Conservation (phyloP, 2,797 vertebrate genomes). For the Cyclopterus lumpus region DNA sequence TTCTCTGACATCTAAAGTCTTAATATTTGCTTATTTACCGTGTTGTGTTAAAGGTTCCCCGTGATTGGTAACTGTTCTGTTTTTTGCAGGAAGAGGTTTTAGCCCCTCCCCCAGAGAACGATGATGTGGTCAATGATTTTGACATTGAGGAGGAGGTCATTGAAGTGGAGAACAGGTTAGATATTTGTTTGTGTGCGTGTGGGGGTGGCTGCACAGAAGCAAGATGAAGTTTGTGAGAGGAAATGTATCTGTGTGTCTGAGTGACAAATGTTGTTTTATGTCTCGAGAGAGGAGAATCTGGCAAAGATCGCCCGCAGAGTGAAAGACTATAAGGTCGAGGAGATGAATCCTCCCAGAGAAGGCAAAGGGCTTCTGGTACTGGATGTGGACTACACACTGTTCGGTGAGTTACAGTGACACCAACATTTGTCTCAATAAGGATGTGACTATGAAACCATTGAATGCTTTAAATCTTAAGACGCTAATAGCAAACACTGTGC, state of each 20-base stretch:
- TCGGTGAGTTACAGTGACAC: constrained; percentile 85
- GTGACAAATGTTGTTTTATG: constrained; percentile 44
- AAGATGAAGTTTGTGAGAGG: not conserved
- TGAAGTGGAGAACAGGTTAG: constrained; percentile 97
- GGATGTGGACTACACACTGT: constrained; percentile 98
- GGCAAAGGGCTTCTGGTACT: constrained; percentile 96
- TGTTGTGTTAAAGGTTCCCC: not conserved
- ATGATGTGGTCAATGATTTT: constrained; percentile 98
- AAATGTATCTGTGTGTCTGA: not conserved
- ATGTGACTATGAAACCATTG: not conserved
- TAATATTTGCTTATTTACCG: not conserved
- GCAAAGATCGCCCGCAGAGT: constrained; percentile 96
- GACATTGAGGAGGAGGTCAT: constrained; percentile 99
- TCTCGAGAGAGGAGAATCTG: constrained; percentile 94
- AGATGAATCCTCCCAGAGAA: constrained; percentile 94
- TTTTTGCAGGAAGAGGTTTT: constrained; percentile 94
- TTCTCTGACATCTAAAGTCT: not conserved
- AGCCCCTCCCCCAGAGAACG: constrained; percentile 96
- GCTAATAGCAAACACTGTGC: not conserved
- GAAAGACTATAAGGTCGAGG: constrained; percentile 98
- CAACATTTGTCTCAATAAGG: not conserved
- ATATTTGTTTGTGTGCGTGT: not conserved
- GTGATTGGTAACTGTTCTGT: constrained; percentile 34
- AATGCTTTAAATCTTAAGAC: not conserved
- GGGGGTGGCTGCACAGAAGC: not conserved